phyloP scores from a whole-genome alignment of 1,140 invertebrate genomes.

The Drosophila quadrilineata region DNA sequence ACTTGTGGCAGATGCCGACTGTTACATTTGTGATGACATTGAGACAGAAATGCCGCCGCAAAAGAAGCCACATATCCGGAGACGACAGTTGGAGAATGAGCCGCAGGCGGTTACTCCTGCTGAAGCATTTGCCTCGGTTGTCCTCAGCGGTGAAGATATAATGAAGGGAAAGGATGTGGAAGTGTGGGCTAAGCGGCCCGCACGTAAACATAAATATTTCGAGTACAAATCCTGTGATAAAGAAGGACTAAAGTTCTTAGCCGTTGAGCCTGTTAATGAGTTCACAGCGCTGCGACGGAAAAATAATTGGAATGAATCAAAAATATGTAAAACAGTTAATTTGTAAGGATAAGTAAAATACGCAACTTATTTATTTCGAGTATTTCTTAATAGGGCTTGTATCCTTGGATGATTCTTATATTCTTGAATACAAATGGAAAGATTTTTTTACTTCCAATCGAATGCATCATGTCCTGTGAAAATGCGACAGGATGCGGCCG shows the following conservation, averaged over 20 bases:
- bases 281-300: constrained; percentile 37
- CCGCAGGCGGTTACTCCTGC: neutral
- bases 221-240: constrained; percentile 28
- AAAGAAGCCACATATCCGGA: constrained; percentile 42
- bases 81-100: constrained; percentile 11
- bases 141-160: constrained; percentile 33
- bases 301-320: constrained; percentile 51
- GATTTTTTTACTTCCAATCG: no score
- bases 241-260: constrained; percentile 20
- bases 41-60: constrained; percentile 9
- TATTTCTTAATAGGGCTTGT: no score
- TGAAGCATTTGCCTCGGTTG: constrained; percentile 4
- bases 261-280: constrained; percentile 40
- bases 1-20: constrained; percentile 43
- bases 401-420: no score
- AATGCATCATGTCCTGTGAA: no score
- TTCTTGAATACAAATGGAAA: no score
- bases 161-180: constrained; percentile 27
- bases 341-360: constrained; percentile 10
- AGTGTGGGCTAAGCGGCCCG: constrained; percentile 17
- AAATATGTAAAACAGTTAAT: constrained; percentile 16
- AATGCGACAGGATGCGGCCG: no score
- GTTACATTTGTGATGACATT: constrained; percentile 34
- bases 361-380: no score
- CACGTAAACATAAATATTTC: constrained; percentile 37